Percentiles rank a stretch among this genome's conserved stretches.
Evolutionary conservation across 35 echinoderm and acorn worm species (phyloP).

Genomic region (Stichopus chloronotus): DNA sequence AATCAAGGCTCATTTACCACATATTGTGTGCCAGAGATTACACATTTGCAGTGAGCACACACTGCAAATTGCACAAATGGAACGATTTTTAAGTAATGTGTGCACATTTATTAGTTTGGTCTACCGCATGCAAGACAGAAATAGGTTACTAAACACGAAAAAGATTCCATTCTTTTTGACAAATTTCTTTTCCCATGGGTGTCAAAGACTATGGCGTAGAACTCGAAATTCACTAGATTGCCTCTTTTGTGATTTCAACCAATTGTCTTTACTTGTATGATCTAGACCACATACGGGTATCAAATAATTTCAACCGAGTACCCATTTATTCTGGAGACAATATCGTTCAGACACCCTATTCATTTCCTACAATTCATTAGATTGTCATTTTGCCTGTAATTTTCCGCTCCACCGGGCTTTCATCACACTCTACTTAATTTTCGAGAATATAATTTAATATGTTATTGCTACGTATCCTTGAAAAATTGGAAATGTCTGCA

Average conservation of each 20-base stretch:
- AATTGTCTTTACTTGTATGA: neutral
- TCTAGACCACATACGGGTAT: neutral
- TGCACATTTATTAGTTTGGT: neutral
- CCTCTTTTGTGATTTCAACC: neutral
- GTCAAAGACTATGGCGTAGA: no score
- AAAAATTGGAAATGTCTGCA: conserved; percentile 56
- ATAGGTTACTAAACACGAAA: no score
- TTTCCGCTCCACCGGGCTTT: conserved; percentile 24
- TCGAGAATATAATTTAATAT: conserved; percentile 53
- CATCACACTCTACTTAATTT: conserved; percentile 56
- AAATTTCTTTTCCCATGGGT: no score
- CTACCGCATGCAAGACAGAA: no score
- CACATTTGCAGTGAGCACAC: no score
- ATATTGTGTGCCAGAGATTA: no score
- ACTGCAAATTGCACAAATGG: neutral
- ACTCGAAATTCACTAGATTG: no score
- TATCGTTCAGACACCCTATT: conserved; percentile 41
- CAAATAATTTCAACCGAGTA: conserved; percentile 24
- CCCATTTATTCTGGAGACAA: conserved; percentile 34
- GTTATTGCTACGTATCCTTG: conserved; percentile 57
- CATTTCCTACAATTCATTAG: conserved; percentile 40
- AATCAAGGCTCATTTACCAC: no score
- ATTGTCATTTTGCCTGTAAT: conserved; percentile 55
- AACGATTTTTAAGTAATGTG: neutral
- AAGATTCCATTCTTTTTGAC: no score